Evolutionary conservation across 2,113 vertebrate species (phyloP), one percentile per base, ranked within the genome.

Genomic region (Illadopsis cleaveri): DNA sequence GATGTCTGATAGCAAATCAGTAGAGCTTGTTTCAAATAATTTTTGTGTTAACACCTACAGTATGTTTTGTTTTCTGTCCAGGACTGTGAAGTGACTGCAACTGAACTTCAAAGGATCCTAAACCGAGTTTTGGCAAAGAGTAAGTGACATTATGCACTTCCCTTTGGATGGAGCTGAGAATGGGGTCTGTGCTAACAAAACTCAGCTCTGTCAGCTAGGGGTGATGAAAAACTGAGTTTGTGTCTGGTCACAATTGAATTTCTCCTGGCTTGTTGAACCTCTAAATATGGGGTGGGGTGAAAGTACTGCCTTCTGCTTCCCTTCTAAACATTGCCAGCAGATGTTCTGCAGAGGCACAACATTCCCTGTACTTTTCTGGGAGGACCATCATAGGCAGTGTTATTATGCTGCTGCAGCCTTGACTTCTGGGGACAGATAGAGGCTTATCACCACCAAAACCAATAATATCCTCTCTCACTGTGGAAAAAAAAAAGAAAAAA

Each of bases 81-180:
- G 99, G 98, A 99, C 82, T 98, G 97, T 84, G 98, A 99, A 96
- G 97, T 99, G 81, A 97, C 97, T 64, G 98, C 98, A 3, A 9
- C 0, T 50, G 98, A 98, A 83, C 98, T 99, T 81, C 97, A 61
- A 86, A 97, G 79, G n/a, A 97, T 98, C 94, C 90, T 99, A 75
- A 99, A 99, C 77, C 97, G 80, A 54, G 97, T 98, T 5, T 96
- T 99, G 23, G 51, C 91, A 1, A 99, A 98, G 96, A 97, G 99
- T 99, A 90, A 97, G 98, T 98, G 65, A 42, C 4, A 1, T 71
- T 24, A 19, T 6, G 6, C 56, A n/a, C 31, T 71, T 89, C 61
- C n/a, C 25, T 14, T 14, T 66, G 68, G 75, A 54, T 15, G 54
- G 27, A 61, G 50, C 42, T 22, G 51, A 60, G 27, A 72, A 47